phyloP scores from a whole-genome alignment of 2,113 vertebrate genomes.

The Heterocephalus glaber region DNA sequence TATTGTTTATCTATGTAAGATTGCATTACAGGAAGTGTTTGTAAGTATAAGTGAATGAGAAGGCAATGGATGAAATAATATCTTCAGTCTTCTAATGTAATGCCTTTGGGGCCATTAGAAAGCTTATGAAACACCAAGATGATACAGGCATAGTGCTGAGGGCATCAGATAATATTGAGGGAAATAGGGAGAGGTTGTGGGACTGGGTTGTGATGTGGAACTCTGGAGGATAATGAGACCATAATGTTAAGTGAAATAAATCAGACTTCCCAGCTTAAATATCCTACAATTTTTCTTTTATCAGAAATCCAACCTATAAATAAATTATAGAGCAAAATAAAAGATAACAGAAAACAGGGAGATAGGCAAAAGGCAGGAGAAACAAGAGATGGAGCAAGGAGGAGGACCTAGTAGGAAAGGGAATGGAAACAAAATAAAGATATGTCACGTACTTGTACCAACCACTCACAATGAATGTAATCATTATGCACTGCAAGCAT shows the following conservation, averaged over 20 bases:
- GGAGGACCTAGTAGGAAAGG: not conserved
- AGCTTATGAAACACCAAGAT: rapidly evolving
- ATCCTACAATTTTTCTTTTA: not conserved
- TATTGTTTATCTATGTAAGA: not conserved
- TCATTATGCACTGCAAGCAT: not conserved
- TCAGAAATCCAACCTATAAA: not conserved
- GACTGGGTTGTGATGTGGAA: not conserved
- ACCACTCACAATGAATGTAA: not conserved
- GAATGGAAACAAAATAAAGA: not conserved
- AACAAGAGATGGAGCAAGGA: too few relatives aligned
- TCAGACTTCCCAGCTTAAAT: not conserved
- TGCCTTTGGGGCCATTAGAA: not conserved
- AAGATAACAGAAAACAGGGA: not conserved
- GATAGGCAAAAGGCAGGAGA: not conserved
- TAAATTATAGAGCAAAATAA: not conserved
- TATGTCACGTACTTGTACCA: not conserved
- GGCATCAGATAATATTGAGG: not conserved
- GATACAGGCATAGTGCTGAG: not conserved
- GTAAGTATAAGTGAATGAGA: not conserved
- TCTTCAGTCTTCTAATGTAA: not conserved
- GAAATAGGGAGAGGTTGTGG: too few relatives aligned
- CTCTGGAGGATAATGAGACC: not conserved
- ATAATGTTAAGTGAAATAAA: not conserved
- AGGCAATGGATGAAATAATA: not conserved
- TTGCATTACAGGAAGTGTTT: not conserved